phyloP scores from a whole-genome alignment of 1,140 invertebrate genomes.

The Trichomalopsis sarcophagae region DNA sequence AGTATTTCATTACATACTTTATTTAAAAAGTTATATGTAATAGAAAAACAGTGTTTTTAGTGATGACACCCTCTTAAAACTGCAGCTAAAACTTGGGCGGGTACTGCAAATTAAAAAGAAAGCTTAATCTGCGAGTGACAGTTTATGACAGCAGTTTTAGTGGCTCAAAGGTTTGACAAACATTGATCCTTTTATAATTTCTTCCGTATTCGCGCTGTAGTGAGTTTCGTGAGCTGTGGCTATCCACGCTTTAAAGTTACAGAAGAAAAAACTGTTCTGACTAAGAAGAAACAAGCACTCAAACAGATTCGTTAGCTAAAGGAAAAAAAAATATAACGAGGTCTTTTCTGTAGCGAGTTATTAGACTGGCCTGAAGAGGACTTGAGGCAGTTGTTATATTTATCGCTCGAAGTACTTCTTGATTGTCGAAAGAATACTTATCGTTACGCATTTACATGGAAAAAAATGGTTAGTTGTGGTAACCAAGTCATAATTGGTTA shows the following conservation, averaged over 20 bases:
- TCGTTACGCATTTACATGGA: background rate
- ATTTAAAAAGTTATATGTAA: too few relatives aligned
- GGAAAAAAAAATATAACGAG: conserved; percentile 7
- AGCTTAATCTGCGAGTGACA: background rate
- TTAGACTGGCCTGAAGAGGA: background rate
- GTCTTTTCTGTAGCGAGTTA: background rate
- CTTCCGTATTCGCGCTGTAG: background rate
- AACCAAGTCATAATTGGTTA: too few relatives aligned
- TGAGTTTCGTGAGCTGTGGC: background rate
- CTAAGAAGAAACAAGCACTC: conserved; percentile 17
- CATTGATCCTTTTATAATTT: conserved; percentile 24
- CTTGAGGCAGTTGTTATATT: background rate
- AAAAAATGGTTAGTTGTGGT: too few relatives aligned
- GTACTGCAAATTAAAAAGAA: background rate
- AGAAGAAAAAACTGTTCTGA: background rate
- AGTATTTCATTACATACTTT: too few relatives aligned
- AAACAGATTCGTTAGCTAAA: background rate
- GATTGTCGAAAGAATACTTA: conserved; percentile 2
- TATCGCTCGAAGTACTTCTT: background rate
- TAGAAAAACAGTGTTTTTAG: too few relatives aligned
- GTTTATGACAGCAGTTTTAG: background rate
- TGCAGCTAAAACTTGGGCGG: background rate
- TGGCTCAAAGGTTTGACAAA: background rate
- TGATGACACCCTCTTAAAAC: background rate
- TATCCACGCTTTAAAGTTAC: background rate